A percentile compares a stretch with the other conserved stretches of the same genome.
Conservation (phyloP, 2,113 vertebrate genomes). For the Ageneiosus marmoratus region DNA sequence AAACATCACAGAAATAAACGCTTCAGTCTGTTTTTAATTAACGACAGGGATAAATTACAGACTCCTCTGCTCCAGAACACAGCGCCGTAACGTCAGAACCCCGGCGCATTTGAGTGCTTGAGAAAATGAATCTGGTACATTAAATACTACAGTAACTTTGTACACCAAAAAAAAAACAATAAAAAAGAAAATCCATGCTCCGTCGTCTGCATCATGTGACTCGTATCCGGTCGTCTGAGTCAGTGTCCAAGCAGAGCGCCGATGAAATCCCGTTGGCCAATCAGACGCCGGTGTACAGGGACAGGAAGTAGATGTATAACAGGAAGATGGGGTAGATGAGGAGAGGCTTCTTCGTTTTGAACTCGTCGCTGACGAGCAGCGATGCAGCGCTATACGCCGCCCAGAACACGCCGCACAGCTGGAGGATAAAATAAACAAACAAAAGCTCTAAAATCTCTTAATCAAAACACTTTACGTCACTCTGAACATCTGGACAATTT, state of each 20-base stretch:
- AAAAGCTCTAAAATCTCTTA: too few relatives aligned
- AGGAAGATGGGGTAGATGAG: conserved; percentile 99
- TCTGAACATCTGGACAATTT: background rate
- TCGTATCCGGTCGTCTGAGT: conserved; percentile 28
- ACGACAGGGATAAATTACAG: conserved; percentile 33
- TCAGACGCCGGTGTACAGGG: conserved; percentile 98
- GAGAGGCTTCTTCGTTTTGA: conserved; percentile 99
- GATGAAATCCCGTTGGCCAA: conserved; percentile 50
- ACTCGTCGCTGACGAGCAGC: conserved; percentile 95
- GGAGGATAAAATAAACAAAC: conserved; percentile 45
- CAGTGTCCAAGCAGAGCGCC: conserved; percentile 64
- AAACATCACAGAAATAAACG: background rate
- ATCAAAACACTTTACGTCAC: background rate
- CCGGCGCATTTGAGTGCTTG: accelerated
- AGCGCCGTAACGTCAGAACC: background rate
- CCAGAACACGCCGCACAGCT: conserved; percentile 98
- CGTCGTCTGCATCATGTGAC: conserved; percentile 41
- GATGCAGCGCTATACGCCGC: conserved; percentile 98
- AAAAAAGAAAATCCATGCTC: conserved; percentile 52
- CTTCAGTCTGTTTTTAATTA: conserved; percentile 38
- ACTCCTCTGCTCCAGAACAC: background rate
- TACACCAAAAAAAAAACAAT: conserved; percentile 57
- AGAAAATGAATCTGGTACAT: conserved; percentile 54
- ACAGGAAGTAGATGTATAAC: conserved; percentile 99
- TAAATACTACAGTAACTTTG: conserved; percentile 81